phyloP scores from a whole-genome alignment of 1,140 invertebrate species.

The Ectropis grisescens region DNA sequence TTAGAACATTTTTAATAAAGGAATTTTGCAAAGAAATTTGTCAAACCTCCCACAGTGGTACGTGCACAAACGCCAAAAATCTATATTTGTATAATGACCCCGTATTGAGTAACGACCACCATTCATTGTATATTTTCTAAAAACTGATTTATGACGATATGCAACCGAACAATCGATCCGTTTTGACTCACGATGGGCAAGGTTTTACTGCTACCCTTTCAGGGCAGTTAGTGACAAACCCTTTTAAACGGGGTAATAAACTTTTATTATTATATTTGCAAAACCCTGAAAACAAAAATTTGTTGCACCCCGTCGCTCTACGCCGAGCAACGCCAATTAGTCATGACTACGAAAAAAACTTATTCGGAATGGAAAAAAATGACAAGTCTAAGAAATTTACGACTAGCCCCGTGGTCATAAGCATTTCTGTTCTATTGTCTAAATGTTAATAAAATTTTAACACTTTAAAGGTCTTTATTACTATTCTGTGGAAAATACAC shows the following conservation, averaged over 20 bases:
- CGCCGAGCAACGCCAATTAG: constrained; percentile 44
- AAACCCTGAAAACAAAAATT: constrained; percentile 45
- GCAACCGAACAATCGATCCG: constrained; percentile 55
- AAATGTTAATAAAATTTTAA: constrained; percentile 45
- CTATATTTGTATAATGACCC: constrained; percentile 68
- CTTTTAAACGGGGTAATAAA: constrained; percentile 66
- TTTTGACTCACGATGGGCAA: constrained; percentile 54
- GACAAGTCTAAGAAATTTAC: constrained; percentile 29
- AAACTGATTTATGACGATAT: constrained; percentile 58
- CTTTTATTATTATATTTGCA: constrained; percentile 68
- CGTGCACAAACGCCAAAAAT: constrained; percentile 61
- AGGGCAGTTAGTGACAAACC: constrained; percentile 43
- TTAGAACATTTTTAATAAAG: constrained; percentile 28
- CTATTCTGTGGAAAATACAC: constrained; percentile 10
- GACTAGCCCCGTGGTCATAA: constrained; percentile 19
- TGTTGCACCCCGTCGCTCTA: constrained; percentile 38
- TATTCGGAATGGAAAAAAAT: constrained; percentile 46
- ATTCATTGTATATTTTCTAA: constrained; percentile 40
- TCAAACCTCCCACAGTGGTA: constrained; percentile 53
- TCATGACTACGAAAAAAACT: constrained; percentile 47
- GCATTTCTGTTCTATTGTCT: constrained; percentile 37
- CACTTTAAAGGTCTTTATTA: constrained; percentile 36
- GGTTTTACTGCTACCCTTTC: constrained; percentile 56
- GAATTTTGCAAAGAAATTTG: constrained; percentile 33
- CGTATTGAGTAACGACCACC: constrained; percentile 49